These are phyloP conservation scores for Halyomorpha halys DNA, from an alignment of 1,140 invertebrate species.

Conservation along the genomic window DNA sequence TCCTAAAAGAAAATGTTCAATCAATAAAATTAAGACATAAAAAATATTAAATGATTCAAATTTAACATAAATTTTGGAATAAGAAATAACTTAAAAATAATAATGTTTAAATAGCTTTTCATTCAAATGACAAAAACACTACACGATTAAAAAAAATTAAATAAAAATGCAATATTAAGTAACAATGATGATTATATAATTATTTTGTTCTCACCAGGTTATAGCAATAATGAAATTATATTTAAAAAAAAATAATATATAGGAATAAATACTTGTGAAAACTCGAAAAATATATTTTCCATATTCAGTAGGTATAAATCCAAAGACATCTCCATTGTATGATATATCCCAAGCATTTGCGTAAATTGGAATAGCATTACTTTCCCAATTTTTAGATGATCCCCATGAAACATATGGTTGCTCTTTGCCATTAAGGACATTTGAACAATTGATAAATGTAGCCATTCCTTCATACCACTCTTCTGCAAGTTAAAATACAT, in stretches of 20 bases:
- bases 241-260: too few relatives aligned
- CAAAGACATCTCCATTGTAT: constrained; percentile 19
- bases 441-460: not conserved
- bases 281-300: constrained; percentile 19
- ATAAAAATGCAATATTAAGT: too few relatives aligned
- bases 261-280: not conserved
- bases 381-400: constrained; percentile 10
- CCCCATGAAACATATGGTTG: constrained; percentile 21
- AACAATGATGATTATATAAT: too few relatives aligned
- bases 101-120: too few relatives aligned
- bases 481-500: not conserved
- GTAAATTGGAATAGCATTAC: constrained; percentile 20
- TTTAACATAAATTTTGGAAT: too few relatives aligned
- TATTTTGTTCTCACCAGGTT: too few relatives aligned
- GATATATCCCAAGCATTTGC: constrained; percentile 14
- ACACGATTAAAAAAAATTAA: too few relatives aligned
- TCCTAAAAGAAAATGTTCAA: not conserved
- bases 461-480: constrained; percentile 7
- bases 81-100: too few relatives aligned
- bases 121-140: too few relatives aligned
- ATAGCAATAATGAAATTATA: too few relatives aligned
- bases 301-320: constrained; percentile 17
- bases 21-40: not conserved
- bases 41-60: not conserved
- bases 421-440: not conserved